Evolutionary conservation across 2,797 vertebrate species (phyloP), one percentile per base, ranked within the genome.

Genomic region (Anabacerthia variegaticeps): DNA sequence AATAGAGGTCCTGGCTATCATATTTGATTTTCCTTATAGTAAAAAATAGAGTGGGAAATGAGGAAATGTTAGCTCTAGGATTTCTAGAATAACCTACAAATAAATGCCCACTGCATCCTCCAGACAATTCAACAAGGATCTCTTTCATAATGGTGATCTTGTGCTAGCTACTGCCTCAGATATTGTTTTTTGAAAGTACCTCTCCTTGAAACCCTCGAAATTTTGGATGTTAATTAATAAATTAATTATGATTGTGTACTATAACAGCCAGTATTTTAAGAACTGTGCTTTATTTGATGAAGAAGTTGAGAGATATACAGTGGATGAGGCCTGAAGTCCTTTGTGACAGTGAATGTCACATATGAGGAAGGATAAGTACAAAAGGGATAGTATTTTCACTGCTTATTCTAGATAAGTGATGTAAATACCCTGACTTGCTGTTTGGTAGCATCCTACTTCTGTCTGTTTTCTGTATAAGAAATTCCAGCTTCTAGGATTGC

Each of bases 381-480:
- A 48, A 76, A 68, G 7, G 10, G 27, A 56, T 14, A 36, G 30
- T 28, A 62, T 58, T 95, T 93, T 86, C 41, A 48, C 39, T 81
- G 12, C 34, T 86, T 66, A 27, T 61, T 54, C 44, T 78, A 23
- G 6, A 39, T 78, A 81, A 89, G 44, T 66, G 55, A 72, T 88
- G 66, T 23, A 78, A 88, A 93, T 66, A 85, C 14, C 9, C 51
- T 75, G 58, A 71, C 62, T 62, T 43, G 78, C 58, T 34, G 4
- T 84, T 95, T 48, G 49, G 66, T 72, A 76, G 18, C 54, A 88
- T 81, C 65, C 46, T 75, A 32, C 15, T 84, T 88, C 85, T 81
- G 24, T 43, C 44, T 78, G 48, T 16, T 83, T 46, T 62, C 55
- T 78, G 27, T 72, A 5, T 12, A 44, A 89, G 73, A 85, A 77